These are phyloP conservation scores for Leptopilina syphax DNA, from an alignment of 2,888 invertebrate species.

Conservation along the genomic window DNA sequence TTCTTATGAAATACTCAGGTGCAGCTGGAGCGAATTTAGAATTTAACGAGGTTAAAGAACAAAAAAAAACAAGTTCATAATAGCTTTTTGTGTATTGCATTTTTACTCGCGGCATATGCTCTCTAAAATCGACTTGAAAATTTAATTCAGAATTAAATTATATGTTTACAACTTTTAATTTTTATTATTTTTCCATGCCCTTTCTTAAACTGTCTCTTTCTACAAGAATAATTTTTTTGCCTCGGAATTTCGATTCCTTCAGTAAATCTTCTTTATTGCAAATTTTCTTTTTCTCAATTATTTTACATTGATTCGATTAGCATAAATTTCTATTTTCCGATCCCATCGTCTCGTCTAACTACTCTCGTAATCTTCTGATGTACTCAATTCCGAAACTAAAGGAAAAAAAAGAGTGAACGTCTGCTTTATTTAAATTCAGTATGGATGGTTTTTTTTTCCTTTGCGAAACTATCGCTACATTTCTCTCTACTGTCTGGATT, in stretches of 20 bases:
- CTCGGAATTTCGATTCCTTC: background rate
- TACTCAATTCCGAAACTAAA: slow-evolving; percentile 25
- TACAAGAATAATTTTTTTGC: background rate
- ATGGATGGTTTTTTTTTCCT: slow-evolving; percentile 13
- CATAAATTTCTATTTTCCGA: slow-evolving; percentile 35
- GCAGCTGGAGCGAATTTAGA: slow-evolving; percentile 20
- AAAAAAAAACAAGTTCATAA: background rate
- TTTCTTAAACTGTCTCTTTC: too few species aligned
- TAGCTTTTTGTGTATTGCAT: background rate
- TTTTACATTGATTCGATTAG: slow-evolving; percentile 20
- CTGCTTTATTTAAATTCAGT: slow-evolving; percentile 40
- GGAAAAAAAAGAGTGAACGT: slow-evolving; percentile 13
- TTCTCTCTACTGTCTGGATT: slow-evolving; percentile 14
- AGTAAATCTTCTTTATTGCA: background rate
- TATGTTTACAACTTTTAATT: too few species aligned
- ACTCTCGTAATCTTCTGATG: slow-evolving; percentile 7
- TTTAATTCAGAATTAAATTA: too few species aligned
- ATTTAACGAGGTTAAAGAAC: slow-evolving; percentile 5
- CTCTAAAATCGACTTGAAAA: background rate
- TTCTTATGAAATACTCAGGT: slow-evolving; percentile 5
- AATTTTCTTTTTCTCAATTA: slow-evolving; percentile 15
- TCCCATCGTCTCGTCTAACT: background rate
- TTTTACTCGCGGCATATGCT: background rate
- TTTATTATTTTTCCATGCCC: too few species aligned
- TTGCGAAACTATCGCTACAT: slow-evolving; percentile 6